Base-by-base conservation (phyloP, 2,888 invertebrate species). In the Agrotis segetum region DNA sequence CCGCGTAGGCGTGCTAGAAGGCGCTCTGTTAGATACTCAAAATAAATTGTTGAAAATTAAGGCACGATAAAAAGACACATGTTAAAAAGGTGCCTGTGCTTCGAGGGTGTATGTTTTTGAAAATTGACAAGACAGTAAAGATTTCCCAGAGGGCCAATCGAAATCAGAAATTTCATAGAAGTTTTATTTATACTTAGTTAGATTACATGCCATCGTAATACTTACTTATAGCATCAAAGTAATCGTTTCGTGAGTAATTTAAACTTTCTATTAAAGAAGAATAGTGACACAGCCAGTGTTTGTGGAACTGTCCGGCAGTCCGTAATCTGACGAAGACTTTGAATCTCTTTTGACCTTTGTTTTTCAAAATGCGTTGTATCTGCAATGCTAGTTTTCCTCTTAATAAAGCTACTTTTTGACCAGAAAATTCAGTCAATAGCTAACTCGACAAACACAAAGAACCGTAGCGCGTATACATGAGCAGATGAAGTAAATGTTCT, bases 401-500 rank as follows among this genome's bases (percentile, higher is more conserved):
- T 11, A 11, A 5, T 40, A 40, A 5, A 11, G 1, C 40, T 11
- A 11, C 11, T 40, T 40, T 19, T 59, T 44, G 17, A 21, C 44
- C 21, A 21, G 44, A 21, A 44, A 21, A 29, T 3, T 29, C 3
- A n/a, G 24, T 34, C 74, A 46, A 21, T 44, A 64, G 50, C 29
- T 64, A 34, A 46, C 44, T 65, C 52, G 4, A 52, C 21, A 71
- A 64, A 44, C 55, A 53, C 29, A 47, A 24, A 76, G 52, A 52
- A 17, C 21, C 16, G 6, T 13, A 9, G 9, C 40, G n/a, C 9
- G 16, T 55, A 44, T 14, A 40, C 17, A 40, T 13, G n/a, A 29
- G 21, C 21, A 64, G 29, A n/a, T 34, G 40, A 40, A 13, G 47
- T n/a, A 53, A 61, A 34, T 64, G 6, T 60, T 63, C 40, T 56